phyloP scores from a whole-genome alignment of 2,888 invertebrate species.

The Ophion ventricosus region DNA sequence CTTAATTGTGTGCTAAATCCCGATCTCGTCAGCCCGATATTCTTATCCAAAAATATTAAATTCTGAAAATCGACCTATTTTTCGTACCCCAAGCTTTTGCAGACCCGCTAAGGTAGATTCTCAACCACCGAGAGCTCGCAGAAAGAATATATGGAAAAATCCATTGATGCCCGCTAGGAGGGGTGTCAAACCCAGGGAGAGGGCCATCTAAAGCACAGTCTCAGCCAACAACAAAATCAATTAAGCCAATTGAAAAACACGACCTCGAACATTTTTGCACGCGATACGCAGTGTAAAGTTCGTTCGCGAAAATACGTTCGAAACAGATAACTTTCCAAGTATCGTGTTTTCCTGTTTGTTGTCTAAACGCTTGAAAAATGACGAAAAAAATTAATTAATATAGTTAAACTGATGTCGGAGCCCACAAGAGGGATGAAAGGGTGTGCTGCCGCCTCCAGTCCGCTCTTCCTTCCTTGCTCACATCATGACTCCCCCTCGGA shows the following conservation, averaged over 20 bases:
- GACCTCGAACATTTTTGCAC: not conserved
- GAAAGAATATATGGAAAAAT: too few relatives aligned
- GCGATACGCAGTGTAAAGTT: not conserved
- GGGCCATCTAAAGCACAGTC: too few relatives aligned
- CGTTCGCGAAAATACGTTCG: not conserved
- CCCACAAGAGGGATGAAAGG: not conserved
- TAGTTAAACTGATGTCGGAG: not conserved
- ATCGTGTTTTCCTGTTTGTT: not conserved
- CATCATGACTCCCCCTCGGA: not conserved
- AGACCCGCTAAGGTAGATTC: too few relatives aligned
- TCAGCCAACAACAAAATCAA: not conserved
- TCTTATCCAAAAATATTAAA: too few relatives aligned
- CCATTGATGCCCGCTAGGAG: too few relatives aligned
- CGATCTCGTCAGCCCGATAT: too few relatives aligned
- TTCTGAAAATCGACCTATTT: too few relatives aligned
- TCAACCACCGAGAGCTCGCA: too few relatives aligned
- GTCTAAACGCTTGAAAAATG: not conserved
- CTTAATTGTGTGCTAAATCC: too few relatives aligned
- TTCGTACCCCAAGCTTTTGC: too few relatives aligned
- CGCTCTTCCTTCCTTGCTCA: not conserved
- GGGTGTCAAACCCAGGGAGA: too few relatives aligned
- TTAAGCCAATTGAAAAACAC: not conserved
- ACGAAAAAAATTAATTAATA: not conserved
- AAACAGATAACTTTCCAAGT: not conserved
- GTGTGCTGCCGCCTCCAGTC: not conserved